Evolutionary conservation across 1,140 invertebrate genomes (phyloP).

Genomic region (Leptestheria dahalacensis): DNA sequence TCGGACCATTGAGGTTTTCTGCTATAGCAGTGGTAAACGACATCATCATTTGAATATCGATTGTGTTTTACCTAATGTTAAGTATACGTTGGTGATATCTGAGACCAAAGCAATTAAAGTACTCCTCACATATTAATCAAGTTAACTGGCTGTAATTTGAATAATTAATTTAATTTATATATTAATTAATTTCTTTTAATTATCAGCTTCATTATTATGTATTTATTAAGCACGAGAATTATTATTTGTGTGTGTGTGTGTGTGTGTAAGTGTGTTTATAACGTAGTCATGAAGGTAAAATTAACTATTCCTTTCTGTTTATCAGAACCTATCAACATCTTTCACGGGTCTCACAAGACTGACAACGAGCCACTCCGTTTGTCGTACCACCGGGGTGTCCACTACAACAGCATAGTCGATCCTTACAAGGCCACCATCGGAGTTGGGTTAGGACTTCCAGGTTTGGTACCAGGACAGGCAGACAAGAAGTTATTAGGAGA

Average conservation of each 20-base stretch:
- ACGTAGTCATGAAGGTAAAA: too few species aligned
- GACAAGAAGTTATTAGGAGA: slow-evolving; percentile 61
- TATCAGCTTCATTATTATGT: neutral
- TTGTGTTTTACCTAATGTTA: too few species aligned
- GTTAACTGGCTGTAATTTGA: too few species aligned
- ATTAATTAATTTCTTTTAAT: slow-evolving; percentile 8
- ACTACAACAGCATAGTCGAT: slow-evolving; percentile 84
- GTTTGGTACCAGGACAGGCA: slow-evolving; percentile 60
- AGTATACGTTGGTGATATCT: too few species aligned
- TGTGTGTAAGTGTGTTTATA: too few species aligned
- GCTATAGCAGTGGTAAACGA: slow-evolving; percentile 67
- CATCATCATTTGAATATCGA: too few species aligned
- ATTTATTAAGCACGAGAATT: too few species aligned
- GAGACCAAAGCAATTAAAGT: too few species aligned
- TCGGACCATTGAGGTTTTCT: slow-evolving; percentile 81
- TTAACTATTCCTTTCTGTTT: slow-evolving; percentile 18
- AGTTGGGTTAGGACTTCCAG: slow-evolving; percentile 71
- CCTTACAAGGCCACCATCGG: slow-evolving; percentile 73
- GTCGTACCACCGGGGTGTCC: slow-evolving; percentile 75
- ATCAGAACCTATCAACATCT: slow-evolving; percentile 84
- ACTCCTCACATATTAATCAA: too few species aligned
- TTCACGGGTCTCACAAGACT: slow-evolving; percentile 54
- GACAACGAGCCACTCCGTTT: slow-evolving; percentile 71
- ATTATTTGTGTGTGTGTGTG: too few species aligned
- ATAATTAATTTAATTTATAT: too few species aligned